Conservation (phyloP, 2,113 vertebrate genomes). For the Drymodes brunneopygia region DNA sequence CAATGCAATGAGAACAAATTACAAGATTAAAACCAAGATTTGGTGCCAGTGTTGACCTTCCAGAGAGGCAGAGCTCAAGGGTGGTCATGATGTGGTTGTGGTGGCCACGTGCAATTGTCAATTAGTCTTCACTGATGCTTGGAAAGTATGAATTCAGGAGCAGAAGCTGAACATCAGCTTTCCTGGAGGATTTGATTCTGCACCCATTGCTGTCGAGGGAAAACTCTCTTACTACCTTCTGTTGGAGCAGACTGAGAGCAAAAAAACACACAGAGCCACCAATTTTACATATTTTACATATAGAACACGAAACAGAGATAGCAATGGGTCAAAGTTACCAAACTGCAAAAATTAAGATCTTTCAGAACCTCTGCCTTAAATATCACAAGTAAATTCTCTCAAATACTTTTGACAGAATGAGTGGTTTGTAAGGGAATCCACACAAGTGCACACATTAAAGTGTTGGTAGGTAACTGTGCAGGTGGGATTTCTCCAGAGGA, state of each 20-base stretch:
- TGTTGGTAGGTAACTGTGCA: not conserved
- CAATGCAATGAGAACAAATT: not conserved
- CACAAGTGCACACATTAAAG: not conserved
- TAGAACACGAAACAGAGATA: conserved; percentile 19
- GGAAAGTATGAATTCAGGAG: not conserved
- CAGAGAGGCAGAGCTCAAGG: not conserved
- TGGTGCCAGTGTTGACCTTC: not conserved
- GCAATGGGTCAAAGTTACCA: conserved; percentile 2
- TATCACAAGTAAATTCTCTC: not conserved
- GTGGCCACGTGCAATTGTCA: not conserved
- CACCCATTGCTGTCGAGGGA: not conserved
- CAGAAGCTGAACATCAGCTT: not conserved
- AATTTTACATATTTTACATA: conserved; percentile 21
- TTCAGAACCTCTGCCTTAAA: not conserved
- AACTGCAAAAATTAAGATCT: conserved; percentile 4
- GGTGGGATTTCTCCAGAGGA: not conserved
- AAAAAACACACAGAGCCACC: conserved; percentile 1
- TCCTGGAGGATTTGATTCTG: not conserved
- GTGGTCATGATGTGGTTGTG: not conserved
- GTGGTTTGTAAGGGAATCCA: not conserved
- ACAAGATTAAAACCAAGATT: not conserved
- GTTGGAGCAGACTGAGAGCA: not conserved
- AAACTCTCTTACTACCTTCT: not conserved
- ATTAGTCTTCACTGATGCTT: not conserved
- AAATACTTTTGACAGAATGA: not conserved